Conservation (phyloP, 2,888 invertebrate species). For the Catocala sponsa region DNA sequence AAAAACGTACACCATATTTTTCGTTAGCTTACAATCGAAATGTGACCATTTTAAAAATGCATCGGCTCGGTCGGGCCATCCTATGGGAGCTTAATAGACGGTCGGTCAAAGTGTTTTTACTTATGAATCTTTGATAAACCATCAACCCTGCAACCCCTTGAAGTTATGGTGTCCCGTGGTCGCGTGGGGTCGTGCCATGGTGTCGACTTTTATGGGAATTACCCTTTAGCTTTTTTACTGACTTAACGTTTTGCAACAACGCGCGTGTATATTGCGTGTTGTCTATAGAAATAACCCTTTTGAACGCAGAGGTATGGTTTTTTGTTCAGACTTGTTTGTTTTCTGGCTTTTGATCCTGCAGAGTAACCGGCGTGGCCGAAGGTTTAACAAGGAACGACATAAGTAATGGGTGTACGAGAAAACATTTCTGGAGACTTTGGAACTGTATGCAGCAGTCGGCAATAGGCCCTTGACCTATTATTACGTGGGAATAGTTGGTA, state of each 20-base stretch:
- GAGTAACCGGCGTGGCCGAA: too few relatives aligned
- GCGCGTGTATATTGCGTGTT: conserved; percentile 24
- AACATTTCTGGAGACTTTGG: too few relatives aligned
- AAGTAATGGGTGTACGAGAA: too few relatives aligned
- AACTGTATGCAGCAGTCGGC: too few relatives aligned
- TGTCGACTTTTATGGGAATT: conserved; percentile 56
- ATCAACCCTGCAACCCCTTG: conserved; percentile 71
- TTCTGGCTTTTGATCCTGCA: too few relatives aligned
- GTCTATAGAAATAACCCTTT: too few relatives aligned
- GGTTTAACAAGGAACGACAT: too few relatives aligned
- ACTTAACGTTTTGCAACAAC: conserved; percentile 34
- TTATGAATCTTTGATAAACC: conserved; percentile 81
- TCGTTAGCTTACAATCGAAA: conserved; percentile 48
- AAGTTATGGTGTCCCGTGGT: conserved; percentile 58
- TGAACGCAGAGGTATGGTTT: not conserved
- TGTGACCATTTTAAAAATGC: conserved; percentile 75
- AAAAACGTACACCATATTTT: conserved; percentile 32
- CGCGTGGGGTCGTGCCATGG: conserved; percentile 41
- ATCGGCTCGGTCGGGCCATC: conserved; percentile 56
- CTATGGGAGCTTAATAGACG: conserved; percentile 67
- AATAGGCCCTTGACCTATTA: too few relatives aligned
- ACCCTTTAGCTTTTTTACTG: conserved; percentile 49
- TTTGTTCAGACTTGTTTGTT: too few relatives aligned
- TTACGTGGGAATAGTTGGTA: too few relatives aligned
- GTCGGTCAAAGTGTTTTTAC: conserved; percentile 75